Evolutionary conservation across 1,140 invertebrate genomes (phyloP), one percentile per base, ranked within the genome.

Genomic region (Tetranychus urticae): DNA sequence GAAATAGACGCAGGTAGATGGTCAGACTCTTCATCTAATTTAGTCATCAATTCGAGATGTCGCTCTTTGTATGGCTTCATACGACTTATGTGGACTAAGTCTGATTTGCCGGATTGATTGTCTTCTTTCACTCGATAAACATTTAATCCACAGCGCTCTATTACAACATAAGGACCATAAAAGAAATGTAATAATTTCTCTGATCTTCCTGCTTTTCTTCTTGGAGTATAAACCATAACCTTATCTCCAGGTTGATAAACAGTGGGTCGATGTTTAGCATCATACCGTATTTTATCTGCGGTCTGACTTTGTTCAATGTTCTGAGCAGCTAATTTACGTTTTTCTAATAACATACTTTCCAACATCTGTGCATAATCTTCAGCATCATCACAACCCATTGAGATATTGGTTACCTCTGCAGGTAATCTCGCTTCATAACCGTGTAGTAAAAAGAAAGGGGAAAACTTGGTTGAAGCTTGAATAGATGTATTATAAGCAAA

Each of bases 391-490:
- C 14, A 14, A 3, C 57, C 57, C 3, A 42, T 3, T 2, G 13
- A 23, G n/a, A 36, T 46, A 23, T 23, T 23, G 3, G 13, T 23
- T 3, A 56, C 23, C 13, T 62, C 63, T n/a, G 55, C 7, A 1
- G 42, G 48, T 7, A 59, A 39, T 42, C 47, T 52, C 13, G 66
- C 60, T 58, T 69, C 61, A 35, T 62, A n/a, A 34, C 69, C 69
- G 60, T 68, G 66, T 33, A 69, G 37, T 2, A 70, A 35, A 37
- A 46, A 67, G 56, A 66, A 69, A 2, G 67, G 66, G 13, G 61
- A 62, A 12, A 65, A 60, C 23, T 60, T 55, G 14, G 67, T 68
- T 12, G 63, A 48, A 7, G 56, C 61, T 58, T 70, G 66, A 10
- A 58, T 59, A 3, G 60, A 61, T 13, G 63, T 58, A 37, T 62